Evolutionary conservation across 1,140 invertebrate species (phyloP).

Genomic region (Sogatella furcifera): DNA sequence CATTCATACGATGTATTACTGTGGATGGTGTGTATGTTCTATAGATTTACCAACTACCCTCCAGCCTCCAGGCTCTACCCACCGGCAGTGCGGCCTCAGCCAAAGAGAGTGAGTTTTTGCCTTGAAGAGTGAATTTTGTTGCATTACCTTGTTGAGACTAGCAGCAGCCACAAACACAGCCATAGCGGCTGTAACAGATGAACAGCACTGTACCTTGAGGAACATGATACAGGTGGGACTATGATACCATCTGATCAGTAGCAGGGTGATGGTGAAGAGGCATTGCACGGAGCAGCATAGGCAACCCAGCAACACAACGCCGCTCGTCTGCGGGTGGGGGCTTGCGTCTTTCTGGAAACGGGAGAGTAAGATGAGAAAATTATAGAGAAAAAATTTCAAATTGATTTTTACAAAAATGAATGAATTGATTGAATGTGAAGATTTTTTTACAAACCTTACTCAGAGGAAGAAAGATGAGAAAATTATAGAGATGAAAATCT

Average conservation of each 20-base stretch:
- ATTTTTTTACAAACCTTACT: too few species aligned
- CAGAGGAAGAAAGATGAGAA: too few species aligned
- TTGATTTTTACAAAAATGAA: too few species aligned
- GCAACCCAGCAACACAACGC: conserved; percentile 42
- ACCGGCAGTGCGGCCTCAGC: too few species aligned
- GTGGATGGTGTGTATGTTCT: too few species aligned
- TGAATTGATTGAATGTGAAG: too few species aligned
- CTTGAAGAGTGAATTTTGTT: neutral
- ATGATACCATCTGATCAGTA: conserved; percentile 44
- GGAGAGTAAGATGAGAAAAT: neutral
- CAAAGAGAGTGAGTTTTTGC: too few species aligned
- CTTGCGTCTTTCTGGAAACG: neutral
- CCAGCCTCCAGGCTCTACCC: too few species aligned
- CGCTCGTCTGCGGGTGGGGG: neutral
- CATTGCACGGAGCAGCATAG: conserved; percentile 45
- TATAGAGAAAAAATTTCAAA: too few species aligned
- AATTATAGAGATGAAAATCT: too few species aligned
- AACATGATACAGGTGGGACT: conserved; percentile 49
- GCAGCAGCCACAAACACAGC: conserved; percentile 44
- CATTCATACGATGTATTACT: too few species aligned
- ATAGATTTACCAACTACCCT: too few species aligned
- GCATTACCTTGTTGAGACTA: conserved; percentile 7
- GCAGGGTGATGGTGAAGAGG: conserved; percentile 40
- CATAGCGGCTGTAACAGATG: conserved; percentile 47
- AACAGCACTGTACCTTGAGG: conserved; percentile 53